These are phyloP conservation scores for Oxyscelio sp. DNA, from an alignment of 2,888 invertebrate genomes.

Conservation along the genomic window DNA sequence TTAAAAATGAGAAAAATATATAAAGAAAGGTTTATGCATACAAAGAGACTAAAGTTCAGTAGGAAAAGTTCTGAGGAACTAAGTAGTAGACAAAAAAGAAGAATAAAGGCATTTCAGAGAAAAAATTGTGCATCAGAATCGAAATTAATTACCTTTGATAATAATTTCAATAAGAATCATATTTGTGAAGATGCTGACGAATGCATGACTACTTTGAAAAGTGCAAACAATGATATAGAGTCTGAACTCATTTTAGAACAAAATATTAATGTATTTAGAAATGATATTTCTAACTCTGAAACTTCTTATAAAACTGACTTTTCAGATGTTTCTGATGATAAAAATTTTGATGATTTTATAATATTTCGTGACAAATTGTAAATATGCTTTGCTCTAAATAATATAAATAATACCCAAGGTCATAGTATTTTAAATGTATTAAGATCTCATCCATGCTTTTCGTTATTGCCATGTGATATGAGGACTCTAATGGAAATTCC, in stretches of 20 bases:
- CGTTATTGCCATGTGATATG: constrained; percentile 47
- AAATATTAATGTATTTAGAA: background rate
- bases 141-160: background rate
- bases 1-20: too few relatives aligned
- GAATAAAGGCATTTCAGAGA: background rate
- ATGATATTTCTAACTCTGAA: background rate
- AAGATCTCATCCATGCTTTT: constrained; percentile 44
- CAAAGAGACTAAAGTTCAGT: background rate
- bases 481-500: constrained; percentile 59
- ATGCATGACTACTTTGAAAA: too few relatives aligned
- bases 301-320: background rate
- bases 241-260: background rate
- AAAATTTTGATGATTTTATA: background rate
- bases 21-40: background rate
- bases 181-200: too few relatives aligned
- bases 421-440: constrained; percentile 38
- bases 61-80: constrained; percentile 11
- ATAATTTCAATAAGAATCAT: too few relatives aligned
- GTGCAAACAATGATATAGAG: constrained; percentile 4
- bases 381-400: constrained; percentile 31
- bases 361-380: constrained; percentile 2
- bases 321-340: background rate
- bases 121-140: background rate
- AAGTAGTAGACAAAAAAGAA: constrained; percentile 12
- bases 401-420: constrained; percentile 42